These are phyloP conservation scores for Monopterus albus DNA, from an alignment of 2,113 vertebrate species.

Conservation along the genomic window DNA sequence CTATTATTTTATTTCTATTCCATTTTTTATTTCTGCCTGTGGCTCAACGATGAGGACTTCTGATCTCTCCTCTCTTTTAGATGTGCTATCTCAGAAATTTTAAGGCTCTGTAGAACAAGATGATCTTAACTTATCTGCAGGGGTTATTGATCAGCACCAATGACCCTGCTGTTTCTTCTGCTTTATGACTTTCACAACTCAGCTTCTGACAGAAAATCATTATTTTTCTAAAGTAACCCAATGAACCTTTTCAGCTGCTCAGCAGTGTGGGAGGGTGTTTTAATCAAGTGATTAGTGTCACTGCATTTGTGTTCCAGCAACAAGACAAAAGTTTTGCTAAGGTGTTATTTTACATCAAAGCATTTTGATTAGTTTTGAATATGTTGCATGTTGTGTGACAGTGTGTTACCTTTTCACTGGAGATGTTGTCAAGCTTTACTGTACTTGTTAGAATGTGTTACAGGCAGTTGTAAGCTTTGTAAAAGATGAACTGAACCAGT, in stretches of 20 bases:
- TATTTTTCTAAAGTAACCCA: neutral
- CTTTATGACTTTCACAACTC: conserved; percentile 1
- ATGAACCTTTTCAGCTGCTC: neutral
- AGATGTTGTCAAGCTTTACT: too few species aligned
- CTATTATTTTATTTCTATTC: neutral
- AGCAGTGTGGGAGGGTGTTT: neutral
- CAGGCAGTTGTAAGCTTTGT: too few species aligned
- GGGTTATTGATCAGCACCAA: neutral
- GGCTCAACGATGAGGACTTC: neutral
- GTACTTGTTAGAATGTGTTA: too few species aligned
- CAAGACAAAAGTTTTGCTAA: too few species aligned
- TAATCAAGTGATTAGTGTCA: neutral
- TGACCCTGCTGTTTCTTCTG: neutral
- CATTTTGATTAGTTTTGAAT: too few species aligned
- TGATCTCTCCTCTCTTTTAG: neutral
- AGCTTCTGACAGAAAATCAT: neutral
- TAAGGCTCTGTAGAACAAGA: conserved; percentile 7
- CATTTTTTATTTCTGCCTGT: neutral
- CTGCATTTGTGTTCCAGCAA: too few species aligned
- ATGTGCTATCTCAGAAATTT: neutral
- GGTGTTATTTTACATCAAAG: too few species aligned
- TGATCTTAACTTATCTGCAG: conserved; percentile 4
- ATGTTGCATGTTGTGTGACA: too few species aligned
- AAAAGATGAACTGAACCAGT: too few species aligned
- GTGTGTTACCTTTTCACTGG: too few species aligned